These are phyloP conservation scores for Salvator merianae DNA, from an alignment of 2,113 vertebrate species.

Conservation along the genomic window DNA sequence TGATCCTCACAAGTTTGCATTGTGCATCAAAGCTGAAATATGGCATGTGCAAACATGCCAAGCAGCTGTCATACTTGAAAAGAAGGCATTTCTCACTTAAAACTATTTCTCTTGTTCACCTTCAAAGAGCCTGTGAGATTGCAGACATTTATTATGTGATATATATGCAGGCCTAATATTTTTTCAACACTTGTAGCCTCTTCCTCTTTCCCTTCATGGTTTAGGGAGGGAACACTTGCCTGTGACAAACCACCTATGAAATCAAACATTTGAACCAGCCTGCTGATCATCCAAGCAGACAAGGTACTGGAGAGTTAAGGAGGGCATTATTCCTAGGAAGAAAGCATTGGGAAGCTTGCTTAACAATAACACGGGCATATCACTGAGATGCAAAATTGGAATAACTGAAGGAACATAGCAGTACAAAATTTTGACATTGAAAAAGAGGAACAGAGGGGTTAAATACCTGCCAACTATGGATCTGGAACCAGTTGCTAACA, in stretches of 20 bases:
- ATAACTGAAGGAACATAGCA: too few relatives aligned
- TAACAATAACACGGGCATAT: too few relatives aligned
- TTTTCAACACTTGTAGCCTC: not conserved
- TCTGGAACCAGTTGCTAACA: too few relatives aligned
- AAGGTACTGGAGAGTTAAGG: too few relatives aligned
- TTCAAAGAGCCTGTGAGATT: not conserved
- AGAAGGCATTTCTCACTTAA: not conserved
- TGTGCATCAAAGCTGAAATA: not conserved
- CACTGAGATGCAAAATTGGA: too few relatives aligned
- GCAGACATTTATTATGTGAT: not conserved
- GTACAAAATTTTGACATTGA: too few relatives aligned
- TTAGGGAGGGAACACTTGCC: not conserved
- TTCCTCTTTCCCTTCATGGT: not conserved
- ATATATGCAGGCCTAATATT: not conserved
- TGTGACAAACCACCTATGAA: not conserved
- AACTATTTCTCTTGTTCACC: not conserved
- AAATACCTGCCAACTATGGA: too few relatives aligned
- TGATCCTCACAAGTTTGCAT: not conserved
- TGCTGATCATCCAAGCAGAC: too few relatives aligned
- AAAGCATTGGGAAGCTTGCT: too few relatives aligned
- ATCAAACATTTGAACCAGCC: too few relatives aligned
- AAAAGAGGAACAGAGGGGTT: too few relatives aligned
- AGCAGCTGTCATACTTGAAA: not conserved
- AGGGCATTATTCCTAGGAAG: too few relatives aligned
- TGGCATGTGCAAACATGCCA: conserved; percentile 8